These are phyloP conservation scores for Prionailurus viverrinus DNA, from an alignment of 2,113 vertebrate species.

Conservation along the genomic window DNA sequence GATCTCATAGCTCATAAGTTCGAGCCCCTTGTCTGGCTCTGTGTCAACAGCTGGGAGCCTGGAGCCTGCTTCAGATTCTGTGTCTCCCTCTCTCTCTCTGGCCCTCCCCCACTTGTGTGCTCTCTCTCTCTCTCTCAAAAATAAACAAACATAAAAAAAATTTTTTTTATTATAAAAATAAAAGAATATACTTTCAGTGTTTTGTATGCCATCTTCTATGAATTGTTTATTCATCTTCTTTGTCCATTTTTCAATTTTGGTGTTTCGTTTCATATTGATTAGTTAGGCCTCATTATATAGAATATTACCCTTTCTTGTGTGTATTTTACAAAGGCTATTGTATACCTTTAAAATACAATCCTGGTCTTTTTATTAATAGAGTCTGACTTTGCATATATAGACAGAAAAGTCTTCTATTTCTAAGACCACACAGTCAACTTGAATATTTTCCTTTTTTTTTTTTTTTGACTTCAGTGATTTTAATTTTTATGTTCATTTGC, in stretches of 20 bases:
- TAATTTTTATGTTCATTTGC: background rate
- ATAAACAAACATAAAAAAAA: too few species aligned
- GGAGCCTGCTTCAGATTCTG: too few species aligned
- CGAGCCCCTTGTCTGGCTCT: too few species aligned
- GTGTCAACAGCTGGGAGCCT: too few species aligned
- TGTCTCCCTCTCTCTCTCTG: too few species aligned
- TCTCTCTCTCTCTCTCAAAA: too few species aligned
- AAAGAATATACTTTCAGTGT: too few species aligned
- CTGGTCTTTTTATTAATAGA: background rate
- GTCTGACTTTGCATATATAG: background rate
- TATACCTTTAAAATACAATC: background rate
- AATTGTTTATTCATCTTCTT: background rate
- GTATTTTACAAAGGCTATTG: background rate
- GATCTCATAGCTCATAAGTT: too few species aligned
- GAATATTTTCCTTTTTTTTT: background rate
- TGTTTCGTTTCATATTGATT: background rate
- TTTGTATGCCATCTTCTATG: too few species aligned
- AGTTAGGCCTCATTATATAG: background rate
- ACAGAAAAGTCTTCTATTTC: background rate
- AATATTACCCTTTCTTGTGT: background rate
- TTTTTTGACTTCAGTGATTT: background rate
- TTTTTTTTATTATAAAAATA: too few species aligned
- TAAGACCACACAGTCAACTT: background rate
- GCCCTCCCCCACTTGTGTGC: too few species aligned
- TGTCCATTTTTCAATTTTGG: background rate